Evolutionary conservation across 2,113 vertebrate species (phyloP).

Genomic region (Jacana jacana): DNA sequence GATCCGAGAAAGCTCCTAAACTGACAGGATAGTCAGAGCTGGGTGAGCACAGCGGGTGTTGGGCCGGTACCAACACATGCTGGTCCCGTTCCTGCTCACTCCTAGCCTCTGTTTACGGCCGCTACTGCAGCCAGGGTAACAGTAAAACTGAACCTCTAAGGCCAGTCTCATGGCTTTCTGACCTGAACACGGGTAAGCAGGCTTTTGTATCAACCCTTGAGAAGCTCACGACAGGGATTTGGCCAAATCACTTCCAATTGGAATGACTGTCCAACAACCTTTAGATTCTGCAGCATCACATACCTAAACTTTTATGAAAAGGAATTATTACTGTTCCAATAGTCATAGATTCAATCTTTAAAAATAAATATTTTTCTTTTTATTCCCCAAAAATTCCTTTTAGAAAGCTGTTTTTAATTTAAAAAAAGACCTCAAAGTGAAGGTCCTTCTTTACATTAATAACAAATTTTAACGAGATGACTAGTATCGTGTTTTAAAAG

Average conservation of each 20-base stretch:
- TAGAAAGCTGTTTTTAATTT: neutral
- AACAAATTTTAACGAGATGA: neutral
- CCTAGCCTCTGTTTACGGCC: neutral
- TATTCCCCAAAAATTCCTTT: neutral
- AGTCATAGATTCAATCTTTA: neutral
- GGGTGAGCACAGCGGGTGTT: neutral
- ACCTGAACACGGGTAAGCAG: neutral
- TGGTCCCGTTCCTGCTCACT: neutral
- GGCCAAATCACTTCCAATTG: neutral
- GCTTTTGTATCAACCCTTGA: neutral
- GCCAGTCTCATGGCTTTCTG: neutral
- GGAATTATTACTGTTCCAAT: neutral
- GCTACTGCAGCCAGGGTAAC: neutral
- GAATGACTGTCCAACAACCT: neutral
- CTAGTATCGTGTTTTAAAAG: neutral
- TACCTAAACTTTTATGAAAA: neutral
- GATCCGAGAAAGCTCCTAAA: neutral
- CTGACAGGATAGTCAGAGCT: neutral
- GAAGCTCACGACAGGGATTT: neutral
- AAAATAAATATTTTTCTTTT: neutral
- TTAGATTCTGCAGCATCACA: neutral
- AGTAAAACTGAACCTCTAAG: neutral
- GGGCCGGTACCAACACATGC: neutral
- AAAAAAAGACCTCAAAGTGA: neutral
- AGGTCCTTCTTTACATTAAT: neutral